phyloP scores from a whole-genome alignment of 2,113 vertebrate species.

The Drymodes brunneopygia region DNA sequence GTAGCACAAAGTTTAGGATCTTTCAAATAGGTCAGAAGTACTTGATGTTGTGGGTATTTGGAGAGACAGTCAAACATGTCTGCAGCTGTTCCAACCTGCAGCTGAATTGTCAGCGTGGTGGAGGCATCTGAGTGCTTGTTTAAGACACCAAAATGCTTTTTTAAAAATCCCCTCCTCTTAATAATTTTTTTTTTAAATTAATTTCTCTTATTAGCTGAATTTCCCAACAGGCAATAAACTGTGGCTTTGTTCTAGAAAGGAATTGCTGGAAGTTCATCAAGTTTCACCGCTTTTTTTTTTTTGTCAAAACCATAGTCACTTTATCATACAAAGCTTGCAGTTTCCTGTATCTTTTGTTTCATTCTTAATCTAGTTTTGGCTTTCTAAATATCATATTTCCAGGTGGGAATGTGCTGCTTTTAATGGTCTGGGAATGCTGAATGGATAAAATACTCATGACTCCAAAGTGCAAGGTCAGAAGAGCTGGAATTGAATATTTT shows the following conservation, averaged over 20 bases:
- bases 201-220: not conserved
- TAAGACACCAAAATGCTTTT: not conserved
- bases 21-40: slow-evolving; percentile 11
- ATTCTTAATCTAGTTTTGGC: not conserved
- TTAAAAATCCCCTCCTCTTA: not conserved
- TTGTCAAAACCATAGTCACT: not conserved
- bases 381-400: not conserved
- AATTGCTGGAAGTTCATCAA: slow-evolving; percentile 1
- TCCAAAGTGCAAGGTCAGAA: not conserved
- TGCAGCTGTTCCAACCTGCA: slow-evolving; percentile 29
- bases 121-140: not conserved
- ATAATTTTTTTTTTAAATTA: not conserved
- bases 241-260: not conserved
- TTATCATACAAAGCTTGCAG: not conserved
- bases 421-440: not conserved
- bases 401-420: not conserved
- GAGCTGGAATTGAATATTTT: not conserved
- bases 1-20: not conserved
- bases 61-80: not conserved
- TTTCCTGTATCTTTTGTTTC: slow-evolving; percentile 6
- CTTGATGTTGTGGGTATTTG: not conserved
- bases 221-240: not conserved
- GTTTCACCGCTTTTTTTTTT: not conserved
- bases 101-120: not conserved
- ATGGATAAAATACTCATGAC: not conserved